A percentile compares a stretch with the other conserved stretches of the same genome.
Evolutionary conservation across 2,113 vertebrate species (phyloP).

Genomic region (Octodon degus): DNA sequence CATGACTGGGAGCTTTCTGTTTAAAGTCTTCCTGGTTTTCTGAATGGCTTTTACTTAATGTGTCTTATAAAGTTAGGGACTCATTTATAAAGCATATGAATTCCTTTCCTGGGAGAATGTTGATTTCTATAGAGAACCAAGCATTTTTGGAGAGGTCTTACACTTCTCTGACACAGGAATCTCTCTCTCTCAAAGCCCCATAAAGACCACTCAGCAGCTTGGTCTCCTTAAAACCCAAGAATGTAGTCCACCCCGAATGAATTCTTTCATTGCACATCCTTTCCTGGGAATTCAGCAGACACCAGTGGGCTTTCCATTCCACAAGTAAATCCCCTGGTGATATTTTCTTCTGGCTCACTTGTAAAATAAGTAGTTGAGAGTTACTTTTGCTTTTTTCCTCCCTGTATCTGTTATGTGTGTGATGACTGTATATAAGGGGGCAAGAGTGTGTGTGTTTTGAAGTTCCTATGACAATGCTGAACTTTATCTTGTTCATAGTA

Average conservation of each 20-base stretch:
- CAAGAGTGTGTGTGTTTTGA: background rate
- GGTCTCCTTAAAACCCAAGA: background rate
- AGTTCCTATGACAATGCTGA: background rate
- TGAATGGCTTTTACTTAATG: slow-evolving; percentile 37
- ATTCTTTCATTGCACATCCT: background rate
- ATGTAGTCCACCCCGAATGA: background rate
- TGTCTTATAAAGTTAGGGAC: background rate
- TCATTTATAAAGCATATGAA: background rate
- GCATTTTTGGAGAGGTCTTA: background rate
- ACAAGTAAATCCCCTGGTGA: background rate
- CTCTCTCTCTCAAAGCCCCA: background rate
- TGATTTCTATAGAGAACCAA: slow-evolving; percentile 7
- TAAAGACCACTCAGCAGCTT: background rate
- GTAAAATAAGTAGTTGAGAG: background rate
- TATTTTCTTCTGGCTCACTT: background rate
- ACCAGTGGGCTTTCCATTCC: background rate
- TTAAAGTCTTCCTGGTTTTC: slow-evolving; percentile 19
- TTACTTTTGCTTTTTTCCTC: background rate
- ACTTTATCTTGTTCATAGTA: background rate
- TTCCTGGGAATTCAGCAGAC: background rate
- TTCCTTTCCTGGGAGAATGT: background rate
- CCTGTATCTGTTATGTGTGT: background rate
- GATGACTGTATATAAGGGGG: background rate
- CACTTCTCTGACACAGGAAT: background rate
- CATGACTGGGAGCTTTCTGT: background rate